Evolutionary conservation across 2,888 invertebrate genomes (phyloP), one percentile per base, ranked within the genome.

Genomic region (Apodemia duryi): DNA sequence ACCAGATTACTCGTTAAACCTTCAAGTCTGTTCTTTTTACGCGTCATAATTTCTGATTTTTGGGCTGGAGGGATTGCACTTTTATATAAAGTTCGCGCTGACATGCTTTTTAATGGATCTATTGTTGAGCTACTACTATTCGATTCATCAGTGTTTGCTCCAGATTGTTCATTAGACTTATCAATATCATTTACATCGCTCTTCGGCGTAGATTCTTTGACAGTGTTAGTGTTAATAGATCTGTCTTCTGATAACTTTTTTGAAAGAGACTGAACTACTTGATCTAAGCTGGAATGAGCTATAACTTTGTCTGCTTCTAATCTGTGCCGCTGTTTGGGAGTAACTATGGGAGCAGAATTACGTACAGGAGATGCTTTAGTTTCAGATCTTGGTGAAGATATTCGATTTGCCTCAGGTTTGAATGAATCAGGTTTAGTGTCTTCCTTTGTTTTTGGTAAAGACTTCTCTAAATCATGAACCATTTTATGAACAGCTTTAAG

Each of bases 321-420:
- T 69, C 95, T 86, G 76, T 95, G 95, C 0, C 95, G 91, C 76
- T 96, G 96, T 75, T 96, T 96, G 1, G 96, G 95, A 1, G 96
- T 95, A 1, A 95, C 94, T 32, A 91, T 91, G 32, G 91, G 92
- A 29, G 91, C 87, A 13, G 85, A 77, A 75, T 88, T 86, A 64
- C 86, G 83, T 49, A 84, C 70, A 10, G 86, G 87, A 6, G 86
- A 85, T 41, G 79, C 73, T 76, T 86, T 88, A n/a, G 78, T 74
- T 75, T 86, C 90, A 67, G 82, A 79, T 75, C 82, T 83, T 61
- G 91, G 91, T 38, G 88, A 86, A 11, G 84, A 80, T 38, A 83
- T 76, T 80, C 82, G 86, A 66, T 74, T 77, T 13, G 75, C 73
- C 67, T 91, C 89, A 70, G 72, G 77, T 75, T 87, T 91, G 11